These are phyloP conservation scores for Drosophila sulfurigaster DNA, from an alignment of 1,140 invertebrate genomes.

Conservation along the genomic window DNA sequence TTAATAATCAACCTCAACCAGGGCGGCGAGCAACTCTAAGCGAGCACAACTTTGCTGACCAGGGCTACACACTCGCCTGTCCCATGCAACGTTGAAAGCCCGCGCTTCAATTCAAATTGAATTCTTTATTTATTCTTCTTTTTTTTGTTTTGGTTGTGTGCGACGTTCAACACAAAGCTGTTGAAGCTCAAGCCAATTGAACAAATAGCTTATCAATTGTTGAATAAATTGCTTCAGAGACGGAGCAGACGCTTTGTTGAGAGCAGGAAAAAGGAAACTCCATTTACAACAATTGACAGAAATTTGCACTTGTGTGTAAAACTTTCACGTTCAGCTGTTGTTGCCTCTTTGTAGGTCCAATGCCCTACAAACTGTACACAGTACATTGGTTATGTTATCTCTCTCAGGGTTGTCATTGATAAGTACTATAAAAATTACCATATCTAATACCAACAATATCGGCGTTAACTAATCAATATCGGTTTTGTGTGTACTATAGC, in stretches of 20 bases:
- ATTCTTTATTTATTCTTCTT: background rate
- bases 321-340: conserved; percentile 53
- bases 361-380: background rate
- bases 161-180: conserved; percentile 3
- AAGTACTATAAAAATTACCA: background rate
- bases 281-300: conserved; percentile 76
- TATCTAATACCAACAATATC: background rate
- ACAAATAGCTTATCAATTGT: conserved; percentile 47
- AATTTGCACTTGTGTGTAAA: conserved; percentile 75
- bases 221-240: conserved; percentile 55
- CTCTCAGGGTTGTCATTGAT: background rate
- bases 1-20: conserved; percentile 38
- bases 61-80: conserved; percentile 20
- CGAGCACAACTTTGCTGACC: conserved; percentile 10
- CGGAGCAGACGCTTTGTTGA: conserved; percentile 24
- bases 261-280: conserved; percentile 69
- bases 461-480: background rate
- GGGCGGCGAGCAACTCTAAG: conserved; percentile 20
- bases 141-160: too few species aligned
- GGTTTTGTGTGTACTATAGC: conserved; percentile 14
- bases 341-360: conserved; percentile 1
- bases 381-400: background rate
- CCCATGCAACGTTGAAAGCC: conserved; percentile 24
- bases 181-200: conserved; percentile 30
- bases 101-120: conserved; percentile 42